phyloP scores from a whole-genome alignment of 2,113 vertebrate species.

The Pituophis catenifer region DNA sequence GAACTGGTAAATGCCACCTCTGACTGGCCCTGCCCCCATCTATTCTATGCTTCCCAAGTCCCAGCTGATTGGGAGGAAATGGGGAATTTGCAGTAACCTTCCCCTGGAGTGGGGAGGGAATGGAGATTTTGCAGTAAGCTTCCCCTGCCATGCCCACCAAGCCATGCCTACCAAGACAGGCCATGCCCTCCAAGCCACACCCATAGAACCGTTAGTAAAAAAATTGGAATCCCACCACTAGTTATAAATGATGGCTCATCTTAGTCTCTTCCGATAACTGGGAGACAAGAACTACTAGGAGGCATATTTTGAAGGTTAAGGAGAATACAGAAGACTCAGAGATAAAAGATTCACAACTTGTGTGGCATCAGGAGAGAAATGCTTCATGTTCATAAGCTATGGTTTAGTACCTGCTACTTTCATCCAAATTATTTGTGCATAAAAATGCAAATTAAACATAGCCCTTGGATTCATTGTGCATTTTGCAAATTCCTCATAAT shows the following conservation, averaged over 20 bases:
- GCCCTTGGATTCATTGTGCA: not conserved
- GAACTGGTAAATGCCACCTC: too few species aligned
- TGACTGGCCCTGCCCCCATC: too few species aligned
- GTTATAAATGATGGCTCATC: not conserved
- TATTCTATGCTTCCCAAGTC: too few species aligned
- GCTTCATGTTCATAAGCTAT: slow-evolving; percentile 23
- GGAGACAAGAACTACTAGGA: not conserved
- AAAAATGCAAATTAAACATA: slow-evolving; percentile 25
- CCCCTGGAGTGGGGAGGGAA: too few species aligned
- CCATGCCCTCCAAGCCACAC: too few species aligned
- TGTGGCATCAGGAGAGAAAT: not conserved
- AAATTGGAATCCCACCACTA: too few species aligned
- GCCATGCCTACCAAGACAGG: too few species aligned
- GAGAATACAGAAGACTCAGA: not conserved
- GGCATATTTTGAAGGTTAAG: slow-evolving; percentile 3
- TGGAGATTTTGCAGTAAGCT: too few species aligned
- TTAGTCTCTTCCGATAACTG: not conserved
- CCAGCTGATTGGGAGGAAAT: too few species aligned
- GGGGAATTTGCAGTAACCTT: too few species aligned
- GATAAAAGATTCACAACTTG: slow-evolving; percentile 9
- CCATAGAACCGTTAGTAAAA: too few species aligned
- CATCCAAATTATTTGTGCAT: slow-evolving; percentile 22
- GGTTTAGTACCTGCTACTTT: slow-evolving; percentile 9
- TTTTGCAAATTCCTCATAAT: not conserved
- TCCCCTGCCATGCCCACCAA: too few species aligned